Evolutionary conservation across 2,888 invertebrate genomes (phyloP), one percentile per base, ranked within the genome.

Genomic region (Metacarcinus magister): DNA sequence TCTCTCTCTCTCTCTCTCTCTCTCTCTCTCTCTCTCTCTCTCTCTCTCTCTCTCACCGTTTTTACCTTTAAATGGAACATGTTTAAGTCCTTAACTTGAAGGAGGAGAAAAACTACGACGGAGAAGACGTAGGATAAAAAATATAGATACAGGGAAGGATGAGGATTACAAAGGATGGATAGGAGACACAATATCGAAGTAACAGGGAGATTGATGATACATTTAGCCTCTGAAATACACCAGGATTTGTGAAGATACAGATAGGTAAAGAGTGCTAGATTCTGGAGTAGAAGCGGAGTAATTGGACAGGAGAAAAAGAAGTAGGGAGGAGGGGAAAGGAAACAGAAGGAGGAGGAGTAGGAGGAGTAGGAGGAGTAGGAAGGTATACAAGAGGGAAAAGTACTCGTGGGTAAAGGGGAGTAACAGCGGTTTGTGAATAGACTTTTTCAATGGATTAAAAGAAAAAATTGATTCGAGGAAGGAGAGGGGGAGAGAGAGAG

Each of bases 1-100:
- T 89, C 89, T 89, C 39, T 89, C 89, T 89, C 89, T 44, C 89
- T 89, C 89, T 44, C 44, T 89, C 89, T 89, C 89, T 89, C 39
- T 89, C 54, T 54, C 54, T 54, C 54, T 54, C 54, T 54, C 54
- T 54, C 54, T 54, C 54, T 54, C 54, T 54, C 54, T 54, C 54
- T 54, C 54, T 54, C 54, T 54, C 89, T 89, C 39, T 89, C 89
- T 89, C 39, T 44, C 89, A 28, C 19, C n/a, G 5, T 67, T 5
- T 67, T n/a, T 67, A 10, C n/a, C 23, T 4, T 19, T 5, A 23
- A 28, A 39, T 16, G 3, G 89, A 39, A 43, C 13, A 32, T 28
- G 13, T 89, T 89, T 32, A 2, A 5, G 16, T 89, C 16, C 28
- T 43, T 39, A 44, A 89, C 89, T 28, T 39, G 39, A 39, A 39